phyloP scores from a whole-genome alignment of 2,797 vertebrate species.

The Uromys caudimaculatus region DNA sequence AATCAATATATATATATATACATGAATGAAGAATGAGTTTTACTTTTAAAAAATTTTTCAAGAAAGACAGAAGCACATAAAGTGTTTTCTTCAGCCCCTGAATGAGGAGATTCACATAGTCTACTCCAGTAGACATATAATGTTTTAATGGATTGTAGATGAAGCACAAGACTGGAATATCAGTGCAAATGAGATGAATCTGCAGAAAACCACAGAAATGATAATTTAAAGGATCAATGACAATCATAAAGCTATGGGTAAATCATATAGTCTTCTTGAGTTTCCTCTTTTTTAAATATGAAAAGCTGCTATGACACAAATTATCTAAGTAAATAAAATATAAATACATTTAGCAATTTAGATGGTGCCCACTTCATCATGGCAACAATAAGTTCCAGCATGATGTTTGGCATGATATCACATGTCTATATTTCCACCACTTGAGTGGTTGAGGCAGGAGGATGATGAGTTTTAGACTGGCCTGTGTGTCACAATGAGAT shows the following conservation, averaged over 20 bases:
- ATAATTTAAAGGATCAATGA: not conserved
- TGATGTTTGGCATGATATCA: not conserved
- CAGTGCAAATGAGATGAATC: not conserved
- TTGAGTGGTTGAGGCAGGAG: not conserved
- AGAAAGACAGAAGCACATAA: not conserved
- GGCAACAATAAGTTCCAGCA: rapidly evolving
- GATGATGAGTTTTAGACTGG: not conserved
- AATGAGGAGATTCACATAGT: not conserved
- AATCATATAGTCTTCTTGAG: not conserved
- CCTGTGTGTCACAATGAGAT: not conserved
- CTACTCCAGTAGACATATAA: not conserved
- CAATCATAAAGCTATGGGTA: not conserved
- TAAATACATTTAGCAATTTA: not conserved
- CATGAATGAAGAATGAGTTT: too few relatives aligned
- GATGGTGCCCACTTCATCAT: not conserved
- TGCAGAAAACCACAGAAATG: not conserved
- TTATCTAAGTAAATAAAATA: not conserved
- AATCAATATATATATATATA: not conserved
- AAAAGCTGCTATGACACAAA: not conserved
- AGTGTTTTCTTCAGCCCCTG: rapidly evolving
- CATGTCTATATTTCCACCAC: not conserved
- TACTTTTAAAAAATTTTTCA: not conserved
- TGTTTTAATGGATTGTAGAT: not conserved
- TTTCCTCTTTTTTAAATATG: not conserved
- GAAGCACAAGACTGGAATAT: not conserved